A percentile compares a stretch with the other conserved stretches of the same genome.
Conservation (phyloP, 2,888 invertebrate genomes). For the Athalia rosae region DNA sequence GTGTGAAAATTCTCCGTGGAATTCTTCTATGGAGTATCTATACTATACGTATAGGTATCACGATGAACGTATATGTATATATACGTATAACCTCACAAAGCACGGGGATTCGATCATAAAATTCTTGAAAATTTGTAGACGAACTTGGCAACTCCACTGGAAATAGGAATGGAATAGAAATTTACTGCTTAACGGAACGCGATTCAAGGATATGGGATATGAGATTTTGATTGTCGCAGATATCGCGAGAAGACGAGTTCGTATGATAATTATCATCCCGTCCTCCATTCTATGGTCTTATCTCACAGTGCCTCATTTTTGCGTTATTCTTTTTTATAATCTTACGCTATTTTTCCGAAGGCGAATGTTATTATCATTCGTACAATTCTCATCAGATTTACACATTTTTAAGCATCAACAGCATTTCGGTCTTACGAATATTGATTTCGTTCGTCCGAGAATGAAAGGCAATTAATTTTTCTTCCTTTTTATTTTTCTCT, state of each 20-base stretch:
- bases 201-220: background rate
- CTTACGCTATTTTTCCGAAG: too few species aligned
- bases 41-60: background rate
- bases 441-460: too few species aligned
- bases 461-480: too few species aligned
- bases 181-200: background rate
- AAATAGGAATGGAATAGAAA: background rate
- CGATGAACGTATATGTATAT: too few species aligned
- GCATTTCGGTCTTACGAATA: too few species aligned
- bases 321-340: too few species aligned
- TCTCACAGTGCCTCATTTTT: background rate
- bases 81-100: too few species aligned
- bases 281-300: background rate
- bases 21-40: slow-evolving; percentile 4
- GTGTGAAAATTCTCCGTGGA: background rate
- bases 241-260: background rate
- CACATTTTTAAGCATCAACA: too few species aligned
- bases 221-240: slow-evolving; percentile 15
- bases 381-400: too few species aligned
- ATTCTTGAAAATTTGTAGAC: slow-evolving; percentile 1
- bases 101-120: too few species aligned
- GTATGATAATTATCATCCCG: background rate
- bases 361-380: too few species aligned
- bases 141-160: background rate
- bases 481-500: too few species aligned